Base-by-base conservation (phyloP, 1,140 invertebrate genomes). In the Globodera rostochiensis region DNA sequence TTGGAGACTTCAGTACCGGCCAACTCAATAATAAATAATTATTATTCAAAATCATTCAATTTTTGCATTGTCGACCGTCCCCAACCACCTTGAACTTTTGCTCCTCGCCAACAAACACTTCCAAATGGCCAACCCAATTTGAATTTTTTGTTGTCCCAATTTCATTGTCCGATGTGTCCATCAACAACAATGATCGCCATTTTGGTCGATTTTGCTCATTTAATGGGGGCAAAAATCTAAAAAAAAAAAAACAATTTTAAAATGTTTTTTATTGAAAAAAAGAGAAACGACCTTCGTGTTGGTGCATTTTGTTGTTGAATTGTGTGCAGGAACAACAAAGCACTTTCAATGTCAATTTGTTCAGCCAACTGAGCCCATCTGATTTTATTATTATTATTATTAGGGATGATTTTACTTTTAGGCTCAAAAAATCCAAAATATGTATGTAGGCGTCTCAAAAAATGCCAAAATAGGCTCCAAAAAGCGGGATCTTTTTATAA, bases 291-390 rank as follows among this genome's bases (percentile, higher is more conserved):
- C 57, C 57, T 64, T 19, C 69, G 69, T 45, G 69, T 45, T 45
- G 69, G 69, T 19, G n/a, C 21, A 71, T 64, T 78, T 64, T 69
- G 77, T 47, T 78, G 25, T 9, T 78, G 77, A 53, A 78, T 50
- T 64, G 77, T 78, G 50, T 78, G 77, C 5, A 78, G 70, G n/a
- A 64, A 78, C n/a, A 78, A 60, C 7, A 46, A 6, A 13, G 77
- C 64, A 25, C 13, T 45, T 50, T 78, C 64, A 69, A 78, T 45
- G 66, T 78, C 77, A 15, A 13, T 45, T 47, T 13, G 66, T 11
- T 78, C 77, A n/a, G 77, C 64, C 53, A 78, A n/a, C 21, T 46
- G 25, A 64, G 66, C 49, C 77, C 77, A 78, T 46, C 77, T 78
- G 4, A 77, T 25, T 69, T 75, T 21, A 69, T 53, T 53, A 9